These are phyloP conservation scores for Planococcus citri DNA, from an alignment of 1,140 invertebrate species.

Conservation along the genomic window DNA sequence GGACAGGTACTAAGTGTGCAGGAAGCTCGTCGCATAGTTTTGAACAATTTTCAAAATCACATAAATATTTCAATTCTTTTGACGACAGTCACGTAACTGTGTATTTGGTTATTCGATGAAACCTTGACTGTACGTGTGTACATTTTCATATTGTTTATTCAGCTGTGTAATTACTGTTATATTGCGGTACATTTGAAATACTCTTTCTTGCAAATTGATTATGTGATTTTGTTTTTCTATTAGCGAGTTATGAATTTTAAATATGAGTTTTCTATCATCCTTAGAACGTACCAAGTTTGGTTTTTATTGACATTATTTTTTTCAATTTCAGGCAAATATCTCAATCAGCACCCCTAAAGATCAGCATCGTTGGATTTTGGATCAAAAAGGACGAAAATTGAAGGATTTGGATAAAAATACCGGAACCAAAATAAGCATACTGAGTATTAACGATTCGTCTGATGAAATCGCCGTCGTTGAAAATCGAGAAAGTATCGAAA, in stretches of 20 bases:
- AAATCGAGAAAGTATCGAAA: conserved; percentile 89
- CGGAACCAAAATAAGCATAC: conserved; percentile 86
- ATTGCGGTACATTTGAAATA: no score
- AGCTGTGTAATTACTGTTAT: neutral
- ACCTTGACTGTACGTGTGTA: no score
- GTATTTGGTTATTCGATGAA: no score
- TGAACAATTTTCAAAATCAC: conserved; percentile 84
- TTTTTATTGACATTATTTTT: no score
- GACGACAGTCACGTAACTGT: no score
- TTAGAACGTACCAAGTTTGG: no score
- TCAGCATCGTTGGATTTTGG: conserved; percentile 85
- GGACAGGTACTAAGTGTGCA: conserved; percentile 80
- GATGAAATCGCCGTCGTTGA: conserved; percentile 80
- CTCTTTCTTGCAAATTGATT: no score
- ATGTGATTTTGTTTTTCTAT: no score
- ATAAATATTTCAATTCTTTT: conserved; percentile 38
- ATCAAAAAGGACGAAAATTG: conserved; percentile 77
- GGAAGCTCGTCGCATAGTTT: conserved; percentile 73
- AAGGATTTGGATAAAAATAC: conserved; percentile 80
- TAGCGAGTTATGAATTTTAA: no score
- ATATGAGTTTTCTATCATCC: no score
- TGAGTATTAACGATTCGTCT: conserved; percentile 66
- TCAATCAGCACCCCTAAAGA: conserved; percentile 86
- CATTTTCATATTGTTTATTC: neutral
- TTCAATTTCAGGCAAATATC: conserved; percentile 50